Conservation (phyloP, 2,888 invertebrate species). For the Argyra leucocephala region DNA sequence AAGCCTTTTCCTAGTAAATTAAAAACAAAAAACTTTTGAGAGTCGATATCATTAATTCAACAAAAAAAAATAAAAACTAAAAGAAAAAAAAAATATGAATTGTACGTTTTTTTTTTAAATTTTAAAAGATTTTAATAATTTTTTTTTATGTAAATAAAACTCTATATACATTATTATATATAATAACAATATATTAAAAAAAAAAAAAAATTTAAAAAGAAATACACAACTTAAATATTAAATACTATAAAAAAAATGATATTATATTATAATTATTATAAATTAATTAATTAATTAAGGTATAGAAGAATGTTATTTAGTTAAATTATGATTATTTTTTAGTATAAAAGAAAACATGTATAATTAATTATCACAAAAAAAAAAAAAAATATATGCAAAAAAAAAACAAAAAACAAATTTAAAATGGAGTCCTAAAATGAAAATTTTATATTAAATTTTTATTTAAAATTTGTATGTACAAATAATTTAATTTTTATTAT, state of each 20-base stretch:
- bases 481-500: too few species aligned
- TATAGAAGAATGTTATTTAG: slow-evolving; percentile 1
- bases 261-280: slow-evolving; percentile 2
- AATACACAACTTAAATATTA: neutral
- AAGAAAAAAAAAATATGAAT: slow-evolving; percentile 9
- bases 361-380: neutral
- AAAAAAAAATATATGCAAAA: neutral
- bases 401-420: neutral
- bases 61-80: slow-evolving; percentile 19
- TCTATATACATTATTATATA: neutral
- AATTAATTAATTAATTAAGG: neutral
- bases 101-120: too few species aligned
- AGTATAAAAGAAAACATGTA: neutral
- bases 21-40: slow-evolving; percentile 15
- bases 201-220: neutral
- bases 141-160: slow-evolving; percentile 16
- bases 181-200: neutral
- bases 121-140: neutral
- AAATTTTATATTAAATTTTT: neutral
- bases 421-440: neutral
- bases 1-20: neutral
- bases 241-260: neutral
- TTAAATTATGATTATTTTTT: neutral
- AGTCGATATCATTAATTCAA: slow-evolving; percentile 18
- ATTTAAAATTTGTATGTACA: too few species aligned